These are phyloP conservation scores for Shinisaurus crocodilurus DNA, from an alignment of 2,113 vertebrate genomes.

Conservation along the genomic window DNA sequence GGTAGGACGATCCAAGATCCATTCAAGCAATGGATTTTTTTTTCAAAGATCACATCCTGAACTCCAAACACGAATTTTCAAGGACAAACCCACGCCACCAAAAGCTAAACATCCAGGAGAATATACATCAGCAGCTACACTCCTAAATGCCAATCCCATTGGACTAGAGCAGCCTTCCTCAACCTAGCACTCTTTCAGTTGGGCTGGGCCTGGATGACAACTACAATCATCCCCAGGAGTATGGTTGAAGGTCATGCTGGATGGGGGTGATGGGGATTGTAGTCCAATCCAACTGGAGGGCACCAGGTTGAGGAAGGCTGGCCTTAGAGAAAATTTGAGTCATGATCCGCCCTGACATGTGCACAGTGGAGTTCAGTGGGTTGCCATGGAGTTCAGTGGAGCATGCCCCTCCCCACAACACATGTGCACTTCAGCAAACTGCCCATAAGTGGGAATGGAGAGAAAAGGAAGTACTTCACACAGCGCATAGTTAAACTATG, in stretches of 20 bases:
- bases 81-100: fast-evolving
- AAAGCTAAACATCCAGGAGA: neutral
- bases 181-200: too few relatives aligned
- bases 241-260: too few relatives aligned
- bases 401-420: neutral
- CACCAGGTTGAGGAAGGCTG: too few relatives aligned
- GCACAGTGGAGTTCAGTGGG: too few relatives aligned
- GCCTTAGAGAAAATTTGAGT: neutral
- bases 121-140: neutral
- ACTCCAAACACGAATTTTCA: neutral
- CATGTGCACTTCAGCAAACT: neutral
- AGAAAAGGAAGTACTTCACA: too few relatives aligned
- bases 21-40: neutral
- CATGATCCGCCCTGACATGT: neutral
- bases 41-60: neutral
- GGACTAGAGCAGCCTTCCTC: too few relatives aligned
- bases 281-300: too few relatives aligned
- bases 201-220: neutral
- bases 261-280: too few relatives aligned
- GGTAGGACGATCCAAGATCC: neutral
- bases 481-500: too few relatives aligned
- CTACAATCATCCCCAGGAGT: neutral
- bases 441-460: too few relatives aligned
- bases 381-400: neutral
- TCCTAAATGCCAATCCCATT: neutral